These are phyloP conservation scores for Drosophila greeni DNA, from an alignment of 2,888 invertebrate species.

Conservation along the genomic window DNA sequence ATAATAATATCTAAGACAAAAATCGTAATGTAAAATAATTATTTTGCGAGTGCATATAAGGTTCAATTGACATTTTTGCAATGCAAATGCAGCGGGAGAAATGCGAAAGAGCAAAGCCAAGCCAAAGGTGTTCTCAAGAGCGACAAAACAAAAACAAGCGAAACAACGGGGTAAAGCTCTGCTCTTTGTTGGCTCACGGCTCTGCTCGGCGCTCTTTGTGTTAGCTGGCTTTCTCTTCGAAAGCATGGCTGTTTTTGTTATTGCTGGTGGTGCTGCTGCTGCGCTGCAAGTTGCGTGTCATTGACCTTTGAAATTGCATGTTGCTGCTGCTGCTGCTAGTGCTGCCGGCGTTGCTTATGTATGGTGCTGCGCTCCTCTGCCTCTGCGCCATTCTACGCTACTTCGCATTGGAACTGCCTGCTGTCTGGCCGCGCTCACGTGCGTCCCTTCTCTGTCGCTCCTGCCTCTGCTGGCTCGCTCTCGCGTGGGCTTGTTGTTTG, in stretches of 20 bases:
- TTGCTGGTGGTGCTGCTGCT: conserved; percentile 37
- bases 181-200: conserved; percentile 18
- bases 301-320: conserved; percentile 74
- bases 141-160: background rate
- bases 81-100: conserved; percentile 39
- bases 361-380: conserved; percentile 52
- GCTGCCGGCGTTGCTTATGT: conserved; percentile 42
- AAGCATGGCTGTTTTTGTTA: conserved; percentile 13
- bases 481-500: conserved; percentile 49
- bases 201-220: conserved; percentile 41
- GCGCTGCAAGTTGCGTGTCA: conserved; percentile 63
- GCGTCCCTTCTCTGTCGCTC: conserved; percentile 16
- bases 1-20: too few relatives aligned
- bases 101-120: conserved; percentile 24
- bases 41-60: background rate
- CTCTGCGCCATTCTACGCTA: conserved; percentile 68
- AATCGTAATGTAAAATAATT: background rate
- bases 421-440: conserved; percentile 41
- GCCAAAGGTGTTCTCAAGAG: conserved; percentile 28
- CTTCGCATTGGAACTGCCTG: conserved; percentile 61
- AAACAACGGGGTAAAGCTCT: conserved; percentile 34
- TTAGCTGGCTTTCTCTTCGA: conserved; percentile 16
- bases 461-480: background rate
- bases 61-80: conserved; percentile 40
- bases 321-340: conserved; percentile 50